Base-by-base conservation (phyloP, 2,888 invertebrate genomes). In the Agrypnus murinus region DNA sequence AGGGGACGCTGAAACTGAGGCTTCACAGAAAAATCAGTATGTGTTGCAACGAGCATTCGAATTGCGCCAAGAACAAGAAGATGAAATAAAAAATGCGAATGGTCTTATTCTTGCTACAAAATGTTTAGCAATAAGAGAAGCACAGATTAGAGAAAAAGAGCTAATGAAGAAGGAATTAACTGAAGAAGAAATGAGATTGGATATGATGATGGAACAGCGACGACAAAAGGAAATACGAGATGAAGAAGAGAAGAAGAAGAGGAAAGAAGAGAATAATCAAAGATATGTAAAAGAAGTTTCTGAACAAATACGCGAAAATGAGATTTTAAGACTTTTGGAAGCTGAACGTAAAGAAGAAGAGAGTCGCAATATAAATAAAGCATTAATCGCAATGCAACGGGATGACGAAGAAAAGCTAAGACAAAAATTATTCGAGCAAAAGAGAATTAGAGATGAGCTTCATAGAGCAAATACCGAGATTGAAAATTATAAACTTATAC, bases 81-180 rank as follows among this genome's bases (percentile, higher is more conserved):
- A 88, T 81, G 91, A 89, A 87, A 92, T 88, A 77, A 93, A 91
- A 84, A 88, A 86, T 19, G 93, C 93, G 73, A 95, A 95, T 84
- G 90, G 91, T 68, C 88, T 95, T 73, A 94, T 96, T 78, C 85
- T 95, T 9, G 93, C 93, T 12, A 93, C 94, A 15, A 95, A 96
- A 83, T 95, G 95, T 77, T 91, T 94, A 80, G 93, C 95, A 0
- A 93, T 96, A 53, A 87, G 95, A 14, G 94, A 95, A 82, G 95
- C 94, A 0, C 95, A 96, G 86, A 89, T 95, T 69, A 89, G 88
- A 0, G 94, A 94, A 83, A 87, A 86, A 77, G 82, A 84, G 60
- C 82, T 90, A 32, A 88, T 90, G 50, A 86, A 88, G 80, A 88
- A 87, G 78, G 89, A 90, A 73, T 73, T 90, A 0, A 86, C 86